Conservation (phyloP, 1,140 invertebrate species). For the Galleria mellonella region DNA sequence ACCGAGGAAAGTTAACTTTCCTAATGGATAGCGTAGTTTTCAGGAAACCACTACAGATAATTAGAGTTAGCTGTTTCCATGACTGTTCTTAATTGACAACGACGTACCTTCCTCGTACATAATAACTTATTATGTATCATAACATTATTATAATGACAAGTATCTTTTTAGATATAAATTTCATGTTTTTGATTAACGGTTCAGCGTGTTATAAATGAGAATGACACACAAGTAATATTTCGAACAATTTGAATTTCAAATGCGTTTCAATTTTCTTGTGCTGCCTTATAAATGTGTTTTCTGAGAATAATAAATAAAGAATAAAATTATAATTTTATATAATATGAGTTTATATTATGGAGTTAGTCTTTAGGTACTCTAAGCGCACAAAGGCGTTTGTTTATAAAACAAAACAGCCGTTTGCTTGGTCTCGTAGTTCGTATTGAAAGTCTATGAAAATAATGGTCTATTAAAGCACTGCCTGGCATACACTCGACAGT, state of each 20-base stretch:
- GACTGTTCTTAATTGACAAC: slow-evolving; percentile 44
- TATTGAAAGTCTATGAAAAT: slow-evolving; percentile 35
- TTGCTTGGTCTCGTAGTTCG: slow-evolving; percentile 27
- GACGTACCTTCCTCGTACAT: slow-evolving; percentile 33
- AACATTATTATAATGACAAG: no score
- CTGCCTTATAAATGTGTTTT: slow-evolving; percentile 15
- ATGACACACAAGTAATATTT: not conserved
- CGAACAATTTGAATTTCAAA: slow-evolving; percentile 21
- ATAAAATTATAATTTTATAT: slow-evolving; percentile 24
- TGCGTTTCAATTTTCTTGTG: slow-evolving; percentile 14
- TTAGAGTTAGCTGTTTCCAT: slow-evolving; percentile 46
- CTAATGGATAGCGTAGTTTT: slow-evolving; percentile 59
- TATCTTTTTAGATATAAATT: no score
- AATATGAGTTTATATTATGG: slow-evolving; percentile 28
- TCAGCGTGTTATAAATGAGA: no score
- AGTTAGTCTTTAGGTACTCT: slow-evolving; percentile 29
- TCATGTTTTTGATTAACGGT: no score
- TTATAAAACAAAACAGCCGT: slow-evolving; percentile 58
- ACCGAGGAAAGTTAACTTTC: slow-evolving; percentile 36
- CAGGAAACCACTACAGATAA: slow-evolving; percentile 57
- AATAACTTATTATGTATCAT: not conserved
- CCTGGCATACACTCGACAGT: slow-evolving; percentile 15
- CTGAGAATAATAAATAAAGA: slow-evolving; percentile 17
- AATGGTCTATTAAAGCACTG: slow-evolving; percentile 29
- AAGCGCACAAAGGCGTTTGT: slow-evolving; percentile 52